These are phyloP conservation scores for Eulemur rufifrons DNA, from an alignment of 2,113 vertebrate genomes.

Conservation along the genomic window DNA sequence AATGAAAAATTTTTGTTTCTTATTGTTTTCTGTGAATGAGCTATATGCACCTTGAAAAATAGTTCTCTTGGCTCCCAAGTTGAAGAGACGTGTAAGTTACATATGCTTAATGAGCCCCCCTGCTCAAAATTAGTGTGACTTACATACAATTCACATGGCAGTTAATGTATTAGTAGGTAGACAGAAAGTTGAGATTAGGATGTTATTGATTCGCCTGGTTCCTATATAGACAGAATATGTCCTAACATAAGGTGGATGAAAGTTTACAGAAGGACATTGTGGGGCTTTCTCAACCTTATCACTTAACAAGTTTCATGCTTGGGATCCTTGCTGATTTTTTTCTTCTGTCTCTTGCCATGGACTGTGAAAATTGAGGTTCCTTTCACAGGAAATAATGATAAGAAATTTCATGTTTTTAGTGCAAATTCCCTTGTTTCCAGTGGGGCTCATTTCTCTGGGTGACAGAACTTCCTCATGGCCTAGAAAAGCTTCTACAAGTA, in stretches of 20 bases:
- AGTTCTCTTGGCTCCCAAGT: no score
- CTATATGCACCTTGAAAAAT: no score
- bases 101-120: no score
- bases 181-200: not conserved
- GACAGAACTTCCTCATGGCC: not conserved
- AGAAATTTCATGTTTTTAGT: slow-evolving; percentile 66
- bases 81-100: no score
- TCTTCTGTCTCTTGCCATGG: slow-evolving; percentile 50
- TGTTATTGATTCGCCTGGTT: not conserved
- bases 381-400: slow-evolving; percentile 53
- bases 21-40: no score
- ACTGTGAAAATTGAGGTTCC: slow-evolving; percentile 11
- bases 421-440: slow-evolving; percentile 63
- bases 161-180: not conserved
- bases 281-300: not conserved
- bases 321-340: slow-evolving; percentile 64
- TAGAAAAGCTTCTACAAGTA: not conserved
- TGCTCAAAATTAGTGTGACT: no score
- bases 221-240: not conserved
- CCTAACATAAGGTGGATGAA: not conserved
- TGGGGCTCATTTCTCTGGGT: slow-evolving; percentile 37
- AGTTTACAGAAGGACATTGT: not conserved
- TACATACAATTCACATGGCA: no score
- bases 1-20: no score
- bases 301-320: slow-evolving; percentile 48